Percentiles rank a stretch among this genome's conserved stretches.
These are phyloP conservation scores for Synergus laeviventris DNA, from an alignment of 2,888 invertebrate species.

Conservation along the genomic window DNA sequence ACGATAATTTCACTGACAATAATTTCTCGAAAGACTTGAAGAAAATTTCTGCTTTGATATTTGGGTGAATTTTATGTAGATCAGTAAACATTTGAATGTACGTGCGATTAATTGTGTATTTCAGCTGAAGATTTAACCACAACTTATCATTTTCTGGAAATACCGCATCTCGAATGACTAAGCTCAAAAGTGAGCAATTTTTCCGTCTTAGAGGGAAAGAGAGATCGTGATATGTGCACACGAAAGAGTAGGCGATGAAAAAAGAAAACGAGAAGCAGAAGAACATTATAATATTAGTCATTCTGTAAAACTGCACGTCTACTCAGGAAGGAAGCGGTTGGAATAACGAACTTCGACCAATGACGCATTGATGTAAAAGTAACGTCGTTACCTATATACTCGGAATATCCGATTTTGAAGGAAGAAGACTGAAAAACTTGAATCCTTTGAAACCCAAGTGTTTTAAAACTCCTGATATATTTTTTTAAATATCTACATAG, in stretches of 20 bases:
- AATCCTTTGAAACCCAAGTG: too few species aligned
- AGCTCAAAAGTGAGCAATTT: slow-evolving; percentile 39
- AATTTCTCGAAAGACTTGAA: too few species aligned
- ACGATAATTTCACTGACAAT: too few species aligned
- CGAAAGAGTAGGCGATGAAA: slow-evolving; percentile 29
- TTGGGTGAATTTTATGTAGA: too few species aligned
- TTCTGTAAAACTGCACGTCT: slow-evolving; percentile 48
- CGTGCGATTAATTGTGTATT: too few species aligned
- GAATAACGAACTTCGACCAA: slow-evolving; percentile 52
- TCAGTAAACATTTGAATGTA: too few species aligned
- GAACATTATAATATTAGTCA: slow-evolving; percentile 42
- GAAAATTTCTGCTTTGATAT: too few species aligned
- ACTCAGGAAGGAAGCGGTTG: slow-evolving; percentile 48
- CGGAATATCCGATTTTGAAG: background rate
- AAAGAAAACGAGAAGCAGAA: slow-evolving; percentile 19
- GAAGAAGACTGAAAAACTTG: too few species aligned
- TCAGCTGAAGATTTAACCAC: too few species aligned
- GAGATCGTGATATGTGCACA: slow-evolving; percentile 38
- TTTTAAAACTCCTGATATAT: too few species aligned
- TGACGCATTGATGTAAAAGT: slow-evolving; percentile 47
- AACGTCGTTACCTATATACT: background rate
- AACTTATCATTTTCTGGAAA: background rate
- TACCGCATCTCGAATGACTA: background rate
- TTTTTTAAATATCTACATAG: too few species aligned
- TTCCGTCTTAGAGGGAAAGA: slow-evolving; percentile 45